A percentile compares a stretch with the other conserved stretches of the same genome.
Conservation (phyloP, 2,797 vertebrate species). For the Morelia viridis region DNA sequence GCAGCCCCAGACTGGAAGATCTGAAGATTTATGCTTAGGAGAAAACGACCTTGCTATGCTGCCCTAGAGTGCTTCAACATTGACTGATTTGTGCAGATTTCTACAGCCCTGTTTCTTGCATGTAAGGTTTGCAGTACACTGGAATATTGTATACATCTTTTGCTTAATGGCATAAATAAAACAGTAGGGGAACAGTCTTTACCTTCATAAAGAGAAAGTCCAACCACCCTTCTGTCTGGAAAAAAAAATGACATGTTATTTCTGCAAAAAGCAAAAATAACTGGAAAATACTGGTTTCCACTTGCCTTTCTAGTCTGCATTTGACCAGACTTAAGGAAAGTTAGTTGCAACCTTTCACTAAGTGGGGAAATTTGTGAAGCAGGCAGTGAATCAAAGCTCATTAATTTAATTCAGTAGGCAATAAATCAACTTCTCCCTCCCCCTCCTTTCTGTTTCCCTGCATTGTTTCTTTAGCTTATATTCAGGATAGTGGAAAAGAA, state of each 20-base stretch:
- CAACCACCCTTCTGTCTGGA: background rate
- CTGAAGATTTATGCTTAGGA: background rate
- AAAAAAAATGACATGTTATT: background rate
- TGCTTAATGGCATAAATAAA: background rate
- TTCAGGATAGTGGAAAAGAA: background rate
- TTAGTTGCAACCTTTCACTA: background rate
- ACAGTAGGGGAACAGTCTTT: background rate
- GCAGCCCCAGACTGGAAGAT: background rate
- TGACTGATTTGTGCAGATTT: background rate
- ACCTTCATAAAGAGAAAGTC: accelerated
- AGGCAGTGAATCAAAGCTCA: slow-evolving; percentile 26
- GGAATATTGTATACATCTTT: accelerated
- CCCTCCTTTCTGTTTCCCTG: slow-evolving; percentile 21
- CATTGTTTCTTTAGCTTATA: slow-evolving; percentile 40
- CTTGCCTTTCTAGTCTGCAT: slow-evolving; percentile 15
- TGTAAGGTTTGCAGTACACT: accelerated
- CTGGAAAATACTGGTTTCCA: slow-evolving; percentile 5
- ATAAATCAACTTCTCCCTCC: slow-evolving; percentile 20
- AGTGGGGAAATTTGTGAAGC: slow-evolving; percentile 25
- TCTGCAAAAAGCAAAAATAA: background rate
- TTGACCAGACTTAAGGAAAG: slow-evolving; percentile 22
- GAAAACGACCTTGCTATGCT: background rate
- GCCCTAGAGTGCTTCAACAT: background rate
- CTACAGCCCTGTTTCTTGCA: no score
- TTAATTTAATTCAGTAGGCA: background rate